These are phyloP conservation scores for Oeneis ivallda DNA, from an alignment of 2,888 invertebrate species.

Conservation along the genomic window DNA sequence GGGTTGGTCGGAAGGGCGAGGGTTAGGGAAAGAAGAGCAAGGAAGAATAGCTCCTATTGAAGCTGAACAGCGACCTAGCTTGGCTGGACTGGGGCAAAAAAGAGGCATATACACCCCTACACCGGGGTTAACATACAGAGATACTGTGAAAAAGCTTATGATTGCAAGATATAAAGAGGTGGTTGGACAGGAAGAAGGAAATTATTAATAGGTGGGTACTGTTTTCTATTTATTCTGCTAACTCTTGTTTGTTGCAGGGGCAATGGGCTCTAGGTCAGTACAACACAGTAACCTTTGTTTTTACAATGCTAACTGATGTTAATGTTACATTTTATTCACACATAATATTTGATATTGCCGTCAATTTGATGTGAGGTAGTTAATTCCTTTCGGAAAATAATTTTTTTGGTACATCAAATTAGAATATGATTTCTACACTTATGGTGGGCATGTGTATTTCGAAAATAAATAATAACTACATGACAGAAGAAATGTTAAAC, in stretches of 20 bases:
- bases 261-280: constrained; percentile 61
- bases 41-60: constrained; percentile 96
- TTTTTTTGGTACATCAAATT: too few relatives aligned
- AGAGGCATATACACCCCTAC: constrained; percentile 88
- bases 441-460: too few relatives aligned
- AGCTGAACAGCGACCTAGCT: constrained; percentile 85
- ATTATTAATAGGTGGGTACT: constrained; percentile 67
- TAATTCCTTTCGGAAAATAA: neutral
- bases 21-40: constrained; percentile 95
- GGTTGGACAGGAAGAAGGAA: constrained; percentile 81
- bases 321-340: too few relatives aligned
- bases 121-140: constrained; percentile 93
- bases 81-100: constrained; percentile 94
- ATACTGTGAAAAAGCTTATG: constrained; percentile 94
- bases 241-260: constrained; percentile 53
- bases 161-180: constrained; percentile 93
- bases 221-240: constrained; percentile 44
- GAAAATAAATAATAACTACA: too few relatives aligned
- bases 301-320: too few relatives aligned
- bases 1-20: constrained; percentile 99
- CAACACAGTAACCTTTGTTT: constrained; percentile 21
- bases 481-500: neutral
- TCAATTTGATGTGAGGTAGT: too few relatives aligned
- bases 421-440: too few relatives aligned
- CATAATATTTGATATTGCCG: too few relatives aligned